A percentile compares a stretch with the other conserved stretches of the same genome.
Evolutionary conservation across 2,113 vertebrate genomes (phyloP).

Genomic region (Eulacestoma nigropectus): DNA sequence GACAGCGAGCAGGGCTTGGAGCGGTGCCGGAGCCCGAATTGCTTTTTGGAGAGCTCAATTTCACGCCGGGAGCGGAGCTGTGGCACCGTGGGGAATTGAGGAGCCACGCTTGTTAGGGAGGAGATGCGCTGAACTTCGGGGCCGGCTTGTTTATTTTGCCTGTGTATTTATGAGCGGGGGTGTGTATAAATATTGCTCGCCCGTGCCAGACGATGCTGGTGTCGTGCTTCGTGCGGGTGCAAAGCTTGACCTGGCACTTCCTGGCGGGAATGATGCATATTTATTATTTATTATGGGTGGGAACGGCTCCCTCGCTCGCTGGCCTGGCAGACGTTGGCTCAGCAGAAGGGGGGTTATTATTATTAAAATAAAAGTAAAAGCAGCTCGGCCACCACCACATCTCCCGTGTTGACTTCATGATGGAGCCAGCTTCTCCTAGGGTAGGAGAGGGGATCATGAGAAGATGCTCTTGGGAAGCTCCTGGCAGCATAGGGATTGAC

Average conservation of each 20-base stretch:
- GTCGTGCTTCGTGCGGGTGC: constrained; percentile 10
- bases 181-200: constrained; percentile 17
- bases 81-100: constrained; percentile 26
- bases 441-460: not conserved
- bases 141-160: constrained; percentile 12
- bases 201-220: not conserved
- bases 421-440: not conserved
- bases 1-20: not conserved
- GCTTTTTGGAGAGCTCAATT: constrained; percentile 57
- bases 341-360: not conserved
- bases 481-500: rapidly evolving
- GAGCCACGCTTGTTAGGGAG: constrained; percentile 67
- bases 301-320: not conserved
- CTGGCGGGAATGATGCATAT: constrained; percentile 46
- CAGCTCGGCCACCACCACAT: not conserved
- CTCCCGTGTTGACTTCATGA: not conserved
- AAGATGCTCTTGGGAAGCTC: not conserved
- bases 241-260: constrained; percentile 54
- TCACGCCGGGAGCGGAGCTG: constrained; percentile 26
- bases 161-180: not conserved
- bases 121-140: constrained; percentile 57
- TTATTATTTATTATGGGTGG: constrained; percentile 41
- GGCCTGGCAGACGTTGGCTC: not conserved
- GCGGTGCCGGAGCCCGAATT: not conserved
- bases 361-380: not conserved